These are phyloP conservation scores for Sesia apiformis DNA, from an alignment of 2,888 invertebrate species.

Conservation along the genomic window DNA sequence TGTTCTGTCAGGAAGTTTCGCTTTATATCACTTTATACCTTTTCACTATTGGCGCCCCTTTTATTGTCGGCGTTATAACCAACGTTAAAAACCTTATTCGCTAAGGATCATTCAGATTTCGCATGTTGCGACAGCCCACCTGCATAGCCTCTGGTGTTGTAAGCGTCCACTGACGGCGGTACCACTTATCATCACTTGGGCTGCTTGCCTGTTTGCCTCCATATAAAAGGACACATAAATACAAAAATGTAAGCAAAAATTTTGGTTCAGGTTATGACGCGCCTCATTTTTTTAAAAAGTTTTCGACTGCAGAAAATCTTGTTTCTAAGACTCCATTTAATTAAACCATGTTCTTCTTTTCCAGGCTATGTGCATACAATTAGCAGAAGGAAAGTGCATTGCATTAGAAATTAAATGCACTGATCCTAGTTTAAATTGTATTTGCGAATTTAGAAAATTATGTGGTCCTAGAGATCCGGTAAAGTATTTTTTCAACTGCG, in stretches of 20 bases:
- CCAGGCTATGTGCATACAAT: constrained; percentile 85
- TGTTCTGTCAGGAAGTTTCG: too few species aligned
- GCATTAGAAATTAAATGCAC: constrained; percentile 85
- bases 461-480: constrained; percentile 89
- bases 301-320: background rate
- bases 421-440: constrained; percentile 65
- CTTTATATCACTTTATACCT: too few species aligned
- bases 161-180: too few species aligned
- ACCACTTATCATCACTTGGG: too few species aligned
- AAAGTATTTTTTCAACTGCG: constrained; percentile 5
- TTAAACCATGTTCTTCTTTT: constrained; percentile 10
- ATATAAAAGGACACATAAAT: too few species aligned
- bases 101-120: too few species aligned
- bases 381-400: constrained; percentile 89
- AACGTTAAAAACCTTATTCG: too few species aligned
- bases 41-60: too few species aligned
- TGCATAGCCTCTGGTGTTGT: too few species aligned
- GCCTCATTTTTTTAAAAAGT: background rate
- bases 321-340: background rate
- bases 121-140: too few species aligned
- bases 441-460: constrained; percentile 84
- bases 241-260: background rate
- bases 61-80: too few species aligned
- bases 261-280: background rate
- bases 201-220: too few species aligned